phyloP scores from a whole-genome alignment of 2,888 invertebrate genomes.

The Urechis unicinctus region DNA sequence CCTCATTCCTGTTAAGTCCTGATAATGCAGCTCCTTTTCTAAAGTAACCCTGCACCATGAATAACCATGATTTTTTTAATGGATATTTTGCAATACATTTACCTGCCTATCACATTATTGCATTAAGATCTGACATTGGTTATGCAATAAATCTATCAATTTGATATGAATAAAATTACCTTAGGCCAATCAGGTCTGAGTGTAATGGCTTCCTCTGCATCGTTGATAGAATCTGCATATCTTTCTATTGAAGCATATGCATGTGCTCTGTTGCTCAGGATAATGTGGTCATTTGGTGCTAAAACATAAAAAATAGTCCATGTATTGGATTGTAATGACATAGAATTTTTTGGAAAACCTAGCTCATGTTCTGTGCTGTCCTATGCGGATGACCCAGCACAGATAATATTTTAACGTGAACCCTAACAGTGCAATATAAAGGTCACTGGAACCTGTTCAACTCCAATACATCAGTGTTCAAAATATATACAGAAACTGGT shows the following conservation, averaged over 20 bases:
- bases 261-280: constrained; percentile 62
- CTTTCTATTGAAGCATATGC: constrained; percentile 59
- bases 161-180: constrained; percentile 52
- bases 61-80: neutral
- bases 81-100: too few relatives aligned
- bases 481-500: too few relatives aligned
- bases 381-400: too few relatives aligned
- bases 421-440: too few relatives aligned
- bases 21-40: constrained; percentile 57
- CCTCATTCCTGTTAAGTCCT: constrained; percentile 57
- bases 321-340: too few relatives aligned
- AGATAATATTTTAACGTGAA: too few relatives aligned
- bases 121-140: neutral
- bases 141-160: neutral
- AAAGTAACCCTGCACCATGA: constrained; percentile 55
- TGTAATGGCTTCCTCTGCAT: constrained; percentile 62
- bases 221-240: constrained; percentile 61
- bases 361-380: too few relatives aligned
- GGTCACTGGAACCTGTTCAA: too few relatives aligned
- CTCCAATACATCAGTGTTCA: too few relatives aligned
- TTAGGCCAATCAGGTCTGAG: constrained; percentile 64
- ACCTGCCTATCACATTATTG: too few relatives aligned
- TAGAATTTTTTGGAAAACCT: too few relatives aligned
- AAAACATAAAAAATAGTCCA: constrained; percentile 44
- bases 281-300: constrained; percentile 63